Evolutionary conservation across 2,113 vertebrate genomes (phyloP), one percentile per base, ranked within the genome.

Genomic region (Cyprinodon brontotheroides): DNA sequence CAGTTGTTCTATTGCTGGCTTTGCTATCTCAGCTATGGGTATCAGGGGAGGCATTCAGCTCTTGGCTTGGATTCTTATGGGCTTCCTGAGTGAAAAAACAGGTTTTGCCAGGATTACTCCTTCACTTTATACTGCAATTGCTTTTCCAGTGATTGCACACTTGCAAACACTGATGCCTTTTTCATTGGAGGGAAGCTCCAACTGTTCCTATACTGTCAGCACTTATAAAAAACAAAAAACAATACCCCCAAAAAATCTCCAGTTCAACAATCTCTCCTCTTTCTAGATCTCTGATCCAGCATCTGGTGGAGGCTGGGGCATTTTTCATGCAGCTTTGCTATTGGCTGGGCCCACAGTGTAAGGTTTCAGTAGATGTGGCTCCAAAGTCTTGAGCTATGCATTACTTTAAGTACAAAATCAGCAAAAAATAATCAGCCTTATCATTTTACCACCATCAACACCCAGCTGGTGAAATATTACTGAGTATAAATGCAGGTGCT

Each of bases 11-110:
- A 72, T 63, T 79, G 75, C 87, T 65, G 50, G 75, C 87, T 83
- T 81, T 84, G 87, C 89, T 92, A 78, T 89, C 87, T 87, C 87
- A 85, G 85, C 78, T 89, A 89, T 87, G 84, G 82, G 84, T 61
- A 69, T 85, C 89, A 73, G 79, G 92, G 92, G 93, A 94, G 80
- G 22, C 73, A 62, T 88, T 93, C 72, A 74, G 77, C 84, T 90
- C 73, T 43, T 82, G 76, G 77, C 79, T 91, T 77, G 79, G 86
- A 89, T 86, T 86, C 81, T 89, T 91, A 90, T 89, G 72, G 75
- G 73, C 86, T 87, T 89, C 88, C 86, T 89, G 89, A 94, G 89
- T 86, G 84, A 89, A 93, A 93, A 88, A 45, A 82, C 93, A 93
- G 91, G 71, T 72, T 66, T 40, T 75, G 68, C 62, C 65, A 80